These are phyloP conservation scores for Drosophila neoperkinsi DNA, from an alignment of 2,888 invertebrate species.

Conservation along the genomic window DNA sequence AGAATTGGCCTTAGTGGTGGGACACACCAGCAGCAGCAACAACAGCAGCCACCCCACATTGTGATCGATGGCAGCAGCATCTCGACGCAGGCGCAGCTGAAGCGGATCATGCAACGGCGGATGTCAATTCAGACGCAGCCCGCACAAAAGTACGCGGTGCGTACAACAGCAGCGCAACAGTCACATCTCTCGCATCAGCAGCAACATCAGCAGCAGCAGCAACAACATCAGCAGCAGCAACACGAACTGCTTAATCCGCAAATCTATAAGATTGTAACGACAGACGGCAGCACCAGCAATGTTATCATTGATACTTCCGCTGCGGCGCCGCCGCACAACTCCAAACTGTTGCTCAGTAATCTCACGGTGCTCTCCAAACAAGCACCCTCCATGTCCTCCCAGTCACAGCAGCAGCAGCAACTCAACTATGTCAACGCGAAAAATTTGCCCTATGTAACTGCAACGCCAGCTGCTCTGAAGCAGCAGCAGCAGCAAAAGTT, in stretches of 20 bases:
- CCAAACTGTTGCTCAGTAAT: slow-evolving; percentile 84
- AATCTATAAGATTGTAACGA: slow-evolving; percentile 84
- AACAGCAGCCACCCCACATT: slow-evolving; percentile 61
- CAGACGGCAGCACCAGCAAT: slow-evolving; percentile 84
- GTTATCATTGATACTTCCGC: slow-evolving; percentile 82
- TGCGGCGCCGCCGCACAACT: slow-evolving; percentile 72
- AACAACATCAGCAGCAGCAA: slow-evolving; percentile 75
- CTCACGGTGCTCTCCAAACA: slow-evolving; percentile 84
- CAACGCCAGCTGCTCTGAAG: slow-evolving; percentile 67
- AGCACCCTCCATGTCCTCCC: slow-evolving; percentile 59
- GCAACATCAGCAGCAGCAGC: slow-evolving; percentile 72
- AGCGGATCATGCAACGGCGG: slow-evolving; percentile 72
- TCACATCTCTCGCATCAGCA: slow-evolving; percentile 47
- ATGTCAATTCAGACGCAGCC: slow-evolving; percentile 67
- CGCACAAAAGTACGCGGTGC: slow-evolving; percentile 66
- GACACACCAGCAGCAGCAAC: slow-evolving; percentile 38
- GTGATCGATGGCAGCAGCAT: slow-evolving; percentile 71
- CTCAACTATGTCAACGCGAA: slow-evolving; percentile 66
- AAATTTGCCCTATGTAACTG: slow-evolving; percentile 80
- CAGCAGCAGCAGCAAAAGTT: slow-evolving; percentile 62
- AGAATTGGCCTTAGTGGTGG: slow-evolving; percentile 39
- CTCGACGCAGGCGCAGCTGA: slow-evolving; percentile 69
- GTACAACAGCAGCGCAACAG: slow-evolving; percentile 64
- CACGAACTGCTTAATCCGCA: slow-evolving; percentile 84
- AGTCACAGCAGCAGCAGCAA: slow-evolving; percentile 63